Base-by-base conservation (phyloP, 2,888 invertebrate species). In the Melitaea athalia region DNA sequence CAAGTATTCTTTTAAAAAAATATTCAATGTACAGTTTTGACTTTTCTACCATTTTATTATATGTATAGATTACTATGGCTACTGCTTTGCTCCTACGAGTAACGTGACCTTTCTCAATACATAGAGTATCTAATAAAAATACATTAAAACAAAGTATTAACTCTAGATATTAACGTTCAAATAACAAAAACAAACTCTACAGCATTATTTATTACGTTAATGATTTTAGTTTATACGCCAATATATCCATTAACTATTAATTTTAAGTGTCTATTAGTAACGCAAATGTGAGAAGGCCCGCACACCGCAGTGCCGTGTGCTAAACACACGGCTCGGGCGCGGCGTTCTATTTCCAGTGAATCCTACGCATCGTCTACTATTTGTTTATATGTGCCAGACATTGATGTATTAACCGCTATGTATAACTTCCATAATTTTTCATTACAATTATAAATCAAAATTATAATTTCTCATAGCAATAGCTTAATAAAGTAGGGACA, bases 311-410 rank as follows among this genome's bases (percentile, higher is more conserved):
- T 67, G 69, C 69, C 71, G 69, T 72, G 67, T 65, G 67, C 63
- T 42, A 49, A 38, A 64, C 38, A 47, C 50, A 14, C 24, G 52
- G 52, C 31, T 15, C 50, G 50, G 50, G 15, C 10, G 24, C 59
- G 47, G 68, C 63, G 67, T 71, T 79, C 82, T 89, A 88, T 89
- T 89, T 88, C 81, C 72, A 81, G 79, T 71, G 70, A 77, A 80
- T 79, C 85, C 85, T 83, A 88, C 88, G 86, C 87, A 83, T 80
- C 76, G 85, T 85, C 85, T 86, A 82, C 81, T 80, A 79, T 83
- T 81, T 87, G 85, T 87, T 88, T 87, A 83, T 85, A 68, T 71
- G 69, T 71, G 84, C 80, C 79, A 79, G 73, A 77, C 80, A 85
- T 83, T 85, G 83, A 86, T 72, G 70, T 71, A 69, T 62, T 72